Percentiles rank a stretch among this genome's conserved stretches.
Conservation (phyloP, 2,113 vertebrate species). For the Larimichthys polyactis region DNA sequence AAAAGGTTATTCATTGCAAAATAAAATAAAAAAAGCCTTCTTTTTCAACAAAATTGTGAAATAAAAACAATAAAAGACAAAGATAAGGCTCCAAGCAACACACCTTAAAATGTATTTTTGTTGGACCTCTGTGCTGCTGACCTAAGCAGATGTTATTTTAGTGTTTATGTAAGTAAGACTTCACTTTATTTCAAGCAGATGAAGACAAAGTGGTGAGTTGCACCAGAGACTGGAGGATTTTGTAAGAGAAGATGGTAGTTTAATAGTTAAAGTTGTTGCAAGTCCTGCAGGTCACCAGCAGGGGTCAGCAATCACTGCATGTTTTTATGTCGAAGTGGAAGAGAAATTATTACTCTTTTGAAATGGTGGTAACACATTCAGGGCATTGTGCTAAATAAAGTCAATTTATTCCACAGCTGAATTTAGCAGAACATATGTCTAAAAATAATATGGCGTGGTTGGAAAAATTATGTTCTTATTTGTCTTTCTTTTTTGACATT, state of each 20-base stretch:
- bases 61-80: background rate
- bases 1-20: background rate
- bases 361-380: background rate
- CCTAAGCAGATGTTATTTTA: background rate
- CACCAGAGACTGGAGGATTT: background rate
- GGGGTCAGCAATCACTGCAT: constrained; percentile 4
- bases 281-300: constrained; percentile 26
- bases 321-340: background rate
- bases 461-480: background rate
- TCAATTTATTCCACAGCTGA: background rate
- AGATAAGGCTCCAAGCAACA: background rate
- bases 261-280: constrained; percentile 3
- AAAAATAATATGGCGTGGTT: background rate
- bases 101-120: background rate
- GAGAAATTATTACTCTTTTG: background rate
- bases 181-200: background rate
- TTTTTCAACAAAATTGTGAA: background rate
- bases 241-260: background rate
- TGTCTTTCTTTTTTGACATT: background rate
- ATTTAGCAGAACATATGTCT: background rate
- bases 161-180: constrained; percentile 23
- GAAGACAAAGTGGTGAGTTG: background rate
- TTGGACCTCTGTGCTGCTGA: background rate
- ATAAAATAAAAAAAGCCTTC: background rate
- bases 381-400: background rate